phyloP scores from a whole-genome alignment of 2,888 invertebrate species.

The Phalangium opilio region DNA sequence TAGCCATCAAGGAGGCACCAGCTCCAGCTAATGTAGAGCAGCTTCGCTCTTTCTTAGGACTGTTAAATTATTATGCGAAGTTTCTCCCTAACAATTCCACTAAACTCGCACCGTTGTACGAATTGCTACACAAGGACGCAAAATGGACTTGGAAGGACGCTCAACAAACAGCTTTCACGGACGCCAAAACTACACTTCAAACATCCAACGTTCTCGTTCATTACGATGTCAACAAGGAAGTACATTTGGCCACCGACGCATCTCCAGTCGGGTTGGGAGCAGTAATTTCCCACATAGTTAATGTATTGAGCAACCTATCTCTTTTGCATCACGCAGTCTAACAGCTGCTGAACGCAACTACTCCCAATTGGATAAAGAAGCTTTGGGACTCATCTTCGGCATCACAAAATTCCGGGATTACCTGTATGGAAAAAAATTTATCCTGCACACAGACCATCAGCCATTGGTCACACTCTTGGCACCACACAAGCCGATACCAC shows the following conservation, averaged over 20 bases:
- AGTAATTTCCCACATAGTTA: constrained; percentile 26
- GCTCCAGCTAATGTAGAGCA: too few species aligned
- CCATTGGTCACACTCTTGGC: constrained; percentile 28
- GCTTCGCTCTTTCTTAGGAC: too few species aligned
- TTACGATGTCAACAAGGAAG: constrained; percentile 21
- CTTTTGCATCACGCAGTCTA: constrained; percentile 29
- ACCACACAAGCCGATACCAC: constrained; percentile 24
- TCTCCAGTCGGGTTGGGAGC: constrained; percentile 26
- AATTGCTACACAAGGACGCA: too few species aligned
- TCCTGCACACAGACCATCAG: constrained; percentile 27
- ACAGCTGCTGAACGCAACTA: constrained; percentile 26
- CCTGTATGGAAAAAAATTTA: constrained; percentile 26
- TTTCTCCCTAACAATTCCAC: too few species aligned
- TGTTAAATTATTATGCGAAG: too few species aligned
- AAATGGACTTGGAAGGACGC: too few species aligned
- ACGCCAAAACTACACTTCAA: too few species aligned
- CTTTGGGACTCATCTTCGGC: constrained; percentile 25
- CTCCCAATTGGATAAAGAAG: constrained; percentile 30
- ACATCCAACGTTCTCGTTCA: constrained; percentile 5
- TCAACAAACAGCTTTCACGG: too few species aligned
- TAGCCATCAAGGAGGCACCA: too few species aligned
- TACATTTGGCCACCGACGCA: constrained; percentile 27
- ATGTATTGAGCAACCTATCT: constrained; percentile 25
- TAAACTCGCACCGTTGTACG: too few species aligned
- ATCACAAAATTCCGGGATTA: constrained; percentile 26